Conservation (phyloP, 2,888 invertebrate species). For the Drosophila nr. medialis region DNA sequence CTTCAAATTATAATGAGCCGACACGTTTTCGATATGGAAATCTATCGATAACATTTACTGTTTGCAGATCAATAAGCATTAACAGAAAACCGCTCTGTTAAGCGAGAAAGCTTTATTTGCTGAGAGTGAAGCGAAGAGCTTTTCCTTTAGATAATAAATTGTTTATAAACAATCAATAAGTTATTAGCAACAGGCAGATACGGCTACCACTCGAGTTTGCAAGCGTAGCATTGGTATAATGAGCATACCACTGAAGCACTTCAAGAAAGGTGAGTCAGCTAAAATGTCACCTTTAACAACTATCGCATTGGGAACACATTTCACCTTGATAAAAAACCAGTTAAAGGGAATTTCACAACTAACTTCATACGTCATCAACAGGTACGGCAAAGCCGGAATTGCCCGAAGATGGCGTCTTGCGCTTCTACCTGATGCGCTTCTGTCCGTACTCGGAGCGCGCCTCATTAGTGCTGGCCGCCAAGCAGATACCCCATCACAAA, state of each 20-base stretch:
- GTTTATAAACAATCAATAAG: slow-evolving; percentile 13
- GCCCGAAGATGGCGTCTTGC: slow-evolving; percentile 87
- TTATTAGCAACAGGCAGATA: background rate
- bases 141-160: slow-evolving; percentile 10
- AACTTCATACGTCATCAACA: slow-evolving; percentile 76
- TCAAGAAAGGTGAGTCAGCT: slow-evolving; percentile 61
- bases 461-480: slow-evolving; percentile 91
- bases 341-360: background rate
- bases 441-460: slow-evolving; percentile 93
- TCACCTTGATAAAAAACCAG: background rate
- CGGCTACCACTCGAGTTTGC: background rate
- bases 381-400: slow-evolving; percentile 89
- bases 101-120: slow-evolving; percentile 29
- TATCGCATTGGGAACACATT: background rate
- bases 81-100: background rate
- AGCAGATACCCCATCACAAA: slow-evolving; percentile 91
- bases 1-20: background rate
- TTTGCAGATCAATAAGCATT: slow-evolving; percentile 7
- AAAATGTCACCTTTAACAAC: slow-evolving; percentile 39
- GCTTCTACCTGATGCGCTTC: slow-evolving; percentile 93
- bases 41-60: slow-evolving; percentile 16
- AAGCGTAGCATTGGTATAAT: slow-evolving; percentile 34
- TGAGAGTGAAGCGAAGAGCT: slow-evolving; percentile 7
- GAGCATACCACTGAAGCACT: slow-evolving; percentile 65
- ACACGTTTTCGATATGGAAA: background rate